Base-by-base conservation (phyloP, 2,797 vertebrate genomes). In the Anas bahamensis region DNA sequence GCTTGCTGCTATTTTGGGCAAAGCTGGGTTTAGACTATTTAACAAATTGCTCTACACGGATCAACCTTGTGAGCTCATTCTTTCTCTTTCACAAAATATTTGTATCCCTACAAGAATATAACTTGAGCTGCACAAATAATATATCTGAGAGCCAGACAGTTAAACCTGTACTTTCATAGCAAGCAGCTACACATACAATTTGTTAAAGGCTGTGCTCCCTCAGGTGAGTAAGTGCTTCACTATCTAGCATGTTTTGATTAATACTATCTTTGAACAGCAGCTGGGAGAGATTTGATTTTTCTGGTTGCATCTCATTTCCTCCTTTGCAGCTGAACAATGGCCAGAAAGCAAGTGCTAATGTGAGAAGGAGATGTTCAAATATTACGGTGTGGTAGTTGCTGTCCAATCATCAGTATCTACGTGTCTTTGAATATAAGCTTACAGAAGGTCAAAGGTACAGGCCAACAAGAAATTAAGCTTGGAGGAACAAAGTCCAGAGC, bases 1-100 rank as follows among this genome's bases (percentile, higher is more conserved):
- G 37, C 77, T 90, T 48, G 88, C 94, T 89, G 91, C 90, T 96
- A 73, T 89, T 95, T 77, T 69, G 72, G 80, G 81, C 81, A 91
- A 86, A 94, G 86, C 75, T 80, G 72, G 39, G 41, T 68, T 96
- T 80, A 71, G 90, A 26, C 78, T 80, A 69, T 87, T 93, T 90
- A 94, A 94, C 81, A 94, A 90, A 95, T 85, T 83, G 46, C 63
- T 91, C 69, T 88, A 44, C 0, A 1, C 56, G 78, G 86, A 94
- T 91, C 88, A 80, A 50, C 57, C 65, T 64, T 48, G 81, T 87
- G 90, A 93, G 81, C 46, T 80, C 86, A 75, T 50, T 80, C 76
- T 88, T 88, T 64, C 35, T 80, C 76, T 78, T 87, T 86, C 65
- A 77, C 37, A 52, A 94, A 90, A 81, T 52, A 75, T 85, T 90